Percentiles rank a stretch among this genome's conserved stretches.
Conservation (phyloP, 1,140 invertebrate species). For the Halesus radiatus region DNA sequence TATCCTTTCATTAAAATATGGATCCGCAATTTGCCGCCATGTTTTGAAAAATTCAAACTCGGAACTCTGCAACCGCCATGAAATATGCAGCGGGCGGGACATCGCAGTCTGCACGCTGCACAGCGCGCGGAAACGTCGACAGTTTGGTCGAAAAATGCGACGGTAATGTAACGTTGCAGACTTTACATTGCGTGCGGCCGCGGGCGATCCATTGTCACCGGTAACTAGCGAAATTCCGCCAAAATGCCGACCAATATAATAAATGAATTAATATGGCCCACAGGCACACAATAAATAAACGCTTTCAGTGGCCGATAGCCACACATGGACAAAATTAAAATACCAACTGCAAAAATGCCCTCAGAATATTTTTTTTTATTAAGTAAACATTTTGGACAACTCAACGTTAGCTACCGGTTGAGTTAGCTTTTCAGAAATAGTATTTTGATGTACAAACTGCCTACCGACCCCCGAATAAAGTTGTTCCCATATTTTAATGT, state of each 20-base stretch:
- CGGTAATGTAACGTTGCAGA: background rate
- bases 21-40: constrained; percentile 35
- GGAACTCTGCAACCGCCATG: background rate
- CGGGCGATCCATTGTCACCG: constrained; percentile 31
- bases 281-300: constrained; percentile 16
- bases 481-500: too few species aligned
- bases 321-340: constrained; percentile 13
- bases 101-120: background rate
- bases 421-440: too few species aligned
- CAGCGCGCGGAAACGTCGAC: constrained; percentile 13
- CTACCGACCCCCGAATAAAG: too few species aligned
- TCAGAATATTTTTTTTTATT: too few species aligned
- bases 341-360: background rate
- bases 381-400: too few species aligned
- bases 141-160: constrained; percentile 18
- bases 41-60: constrained; percentile 39
- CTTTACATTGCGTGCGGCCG: constrained; percentile 19
- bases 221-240: constrained; percentile 23
- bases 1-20: constrained; percentile 41
- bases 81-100: constrained; percentile 34
- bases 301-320: background rate
- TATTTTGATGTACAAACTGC: too few species aligned
- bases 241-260: constrained; percentile 14
- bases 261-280: constrained; percentile 23
- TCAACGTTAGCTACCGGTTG: too few species aligned